Conservation (phyloP, 2,797 vertebrate genomes). For the Rhinatrema bivittatum region DNA sequence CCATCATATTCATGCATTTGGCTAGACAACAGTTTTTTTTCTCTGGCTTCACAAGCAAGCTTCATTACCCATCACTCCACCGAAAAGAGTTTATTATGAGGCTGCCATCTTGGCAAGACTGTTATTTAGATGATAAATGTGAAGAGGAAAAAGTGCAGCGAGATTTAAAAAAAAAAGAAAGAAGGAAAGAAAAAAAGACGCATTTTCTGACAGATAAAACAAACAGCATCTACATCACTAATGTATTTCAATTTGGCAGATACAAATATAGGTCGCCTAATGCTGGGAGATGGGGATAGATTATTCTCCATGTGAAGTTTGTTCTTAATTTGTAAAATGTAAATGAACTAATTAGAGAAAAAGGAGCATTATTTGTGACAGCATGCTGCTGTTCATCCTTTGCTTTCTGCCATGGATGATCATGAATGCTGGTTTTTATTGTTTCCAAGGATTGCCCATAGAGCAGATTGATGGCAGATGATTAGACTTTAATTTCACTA, state of each 20-base stretch:
- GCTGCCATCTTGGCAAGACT: constrained; percentile 96
- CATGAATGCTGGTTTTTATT: constrained; percentile 43
- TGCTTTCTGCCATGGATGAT: constrained; percentile 53
- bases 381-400: constrained; percentile 49
- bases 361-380: constrained; percentile 57
- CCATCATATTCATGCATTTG: constrained; percentile 90
- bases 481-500: no score
- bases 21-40: constrained; percentile 80
- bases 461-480: constrained; percentile 38
- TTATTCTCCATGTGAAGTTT: constrained; percentile 60
- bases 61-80: constrained; percentile 98
- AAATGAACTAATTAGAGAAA: constrained; percentile 71
- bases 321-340: constrained; percentile 67
- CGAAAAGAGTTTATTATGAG: constrained; percentile 97
- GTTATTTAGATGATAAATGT: constrained; percentile 98
- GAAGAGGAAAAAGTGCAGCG: constrained; percentile 57
- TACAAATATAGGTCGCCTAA: constrained; percentile 71
- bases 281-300: constrained; percentile 46
- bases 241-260: constrained; percentile 73
- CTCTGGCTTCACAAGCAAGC: constrained; percentile 88
- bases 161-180: constrained; percentile 33
- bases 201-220: constrained; percentile 75
- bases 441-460: constrained; percentile 45
- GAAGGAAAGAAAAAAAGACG: constrained; percentile 60
- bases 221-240: constrained; percentile 77